Base-by-base conservation (phyloP, 2,888 invertebrate genomes). In the Lacanobia oleracea region DNA sequence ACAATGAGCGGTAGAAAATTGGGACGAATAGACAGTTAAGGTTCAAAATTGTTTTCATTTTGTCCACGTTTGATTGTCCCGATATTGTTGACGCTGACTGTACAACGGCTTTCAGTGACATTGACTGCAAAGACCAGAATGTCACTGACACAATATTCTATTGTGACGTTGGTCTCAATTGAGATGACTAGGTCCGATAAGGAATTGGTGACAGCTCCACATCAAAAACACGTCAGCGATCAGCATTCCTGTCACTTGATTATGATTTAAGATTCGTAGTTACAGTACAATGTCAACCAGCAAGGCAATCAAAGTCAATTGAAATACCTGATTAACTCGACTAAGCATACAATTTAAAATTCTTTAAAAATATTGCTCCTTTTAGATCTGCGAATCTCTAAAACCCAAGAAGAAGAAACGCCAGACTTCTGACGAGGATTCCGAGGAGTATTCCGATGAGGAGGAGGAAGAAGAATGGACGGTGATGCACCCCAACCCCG, bases 311-410 rank as follows among this genome's bases (percentile, higher is more conserved):
- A 12, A 43, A 43, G 12, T 43, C 40, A 40, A 40, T 40, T 40
- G 9, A 40, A 40, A 40, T 40, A 40, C 9, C 2, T 40, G 10
- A 9, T 40, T 10, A 9, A 40, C 10, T 9, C 12, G 43, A 10
- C 4, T 4, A 12, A 10, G 2, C 40, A 33, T 5, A 6, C 33
- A 33, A 33, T 43, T 43, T 1, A 43, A 12, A 43, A 43, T 14
- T 40, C 40, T 40, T 40, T 40, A 40, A 43, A 43, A 43, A 14
- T 18, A 0, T 48, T 16, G 4, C 14, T 1, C 45, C 48, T 59
- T 81, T 0, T 89, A 98, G 98, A 98, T 99, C 87, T 99, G 99
- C 89, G 98, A 98, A 94, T 97, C 97, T 71, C 94, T 99, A 0
- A 96, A 94, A 82, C 90, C 93, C 0, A 94, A 92, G 77, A 84